Evolutionary conservation across 1,140 invertebrate species (phyloP).

Genomic region (Mactra quadrangularis): DNA sequence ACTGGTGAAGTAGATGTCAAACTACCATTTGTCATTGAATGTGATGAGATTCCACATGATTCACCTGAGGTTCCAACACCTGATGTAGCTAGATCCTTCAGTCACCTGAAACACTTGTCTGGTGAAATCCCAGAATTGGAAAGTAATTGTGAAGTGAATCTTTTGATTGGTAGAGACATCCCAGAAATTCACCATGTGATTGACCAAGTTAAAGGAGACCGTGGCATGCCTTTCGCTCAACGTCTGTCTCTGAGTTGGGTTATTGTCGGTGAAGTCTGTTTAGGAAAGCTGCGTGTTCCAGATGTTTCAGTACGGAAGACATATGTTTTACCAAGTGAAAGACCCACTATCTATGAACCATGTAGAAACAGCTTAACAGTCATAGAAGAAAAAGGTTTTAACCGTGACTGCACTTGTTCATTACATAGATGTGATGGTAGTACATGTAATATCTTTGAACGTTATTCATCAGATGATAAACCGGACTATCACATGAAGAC

Average conservation of each 20-base stretch:
- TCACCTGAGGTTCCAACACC: background rate
- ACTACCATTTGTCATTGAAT: too few species aligned
- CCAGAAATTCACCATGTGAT: slow-evolving; percentile 17
- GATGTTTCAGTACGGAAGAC: slow-evolving; percentile 13
- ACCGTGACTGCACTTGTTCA: background rate
- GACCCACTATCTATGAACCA: slow-evolving; percentile 1
- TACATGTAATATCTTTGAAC: slow-evolving; percentile 10
- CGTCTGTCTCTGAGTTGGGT: slow-evolving; percentile 20
- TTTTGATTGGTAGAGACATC: slow-evolving; percentile 42
- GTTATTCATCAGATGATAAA: background rate
- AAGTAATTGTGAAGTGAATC: background rate
- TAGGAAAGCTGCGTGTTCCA: slow-evolving; percentile 1
- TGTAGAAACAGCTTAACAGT: background rate
- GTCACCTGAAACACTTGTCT: slow-evolving; percentile 1
- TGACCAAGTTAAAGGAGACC: background rate
- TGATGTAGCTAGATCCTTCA: background rate
- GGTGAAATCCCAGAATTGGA: background rate
- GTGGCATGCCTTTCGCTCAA: slow-evolving; percentile 8
- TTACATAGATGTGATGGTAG: too few species aligned
- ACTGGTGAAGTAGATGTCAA: too few species aligned
- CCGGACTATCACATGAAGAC: slow-evolving; percentile 23
- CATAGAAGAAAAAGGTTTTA: background rate
- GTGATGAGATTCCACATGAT: background rate
- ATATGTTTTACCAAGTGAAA: background rate
- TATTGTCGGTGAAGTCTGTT: slow-evolving; percentile 30